Evolutionary conservation across 2,888 invertebrate species (phyloP), one percentile per base, ranked within the genome.

Genomic region (Xanthorhoe designata): DNA sequence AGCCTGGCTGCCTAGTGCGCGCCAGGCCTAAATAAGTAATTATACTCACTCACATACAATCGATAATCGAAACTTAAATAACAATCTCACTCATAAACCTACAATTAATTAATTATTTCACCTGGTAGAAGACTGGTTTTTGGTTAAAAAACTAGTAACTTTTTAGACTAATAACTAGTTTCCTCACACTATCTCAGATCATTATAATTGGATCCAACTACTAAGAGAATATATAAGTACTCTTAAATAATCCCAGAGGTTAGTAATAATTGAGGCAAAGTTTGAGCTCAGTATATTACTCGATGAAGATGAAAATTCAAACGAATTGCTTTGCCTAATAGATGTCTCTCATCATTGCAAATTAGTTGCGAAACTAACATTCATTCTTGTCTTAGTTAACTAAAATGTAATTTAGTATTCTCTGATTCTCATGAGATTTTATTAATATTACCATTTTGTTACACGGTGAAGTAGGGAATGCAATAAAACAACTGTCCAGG

Each of bases 361-460:
- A 82, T 83, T 80, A 77, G 76, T 81, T 80, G 66, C 49, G 66
- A 69, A 79, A 78, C 77, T 78, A 69, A 68, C 74, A 78, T 80
- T 65, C 1, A 75, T 38, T 38, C 35, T 38, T 6, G 35, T 38
- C 35, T 38, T 38, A 38, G 35, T 38, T 38, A 38, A 38, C 9
- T 38, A 9, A 38, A 38, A 38, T 10, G 8, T 38, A 9, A 38
- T 38, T 38, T 38, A 10, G 9, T 10, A 10, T 38, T 38, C 8
- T 8, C 10, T 10, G 8, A 10, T 10, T 38, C 35, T 38, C 35
- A 38, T 38, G 35, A 10, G 35, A 38, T 9, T 38, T 13, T 42
- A 3, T 13, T 13, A 42, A 42, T 9, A 35, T 35, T 35, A 35
- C 2, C 38, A 42, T 42, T 42, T 42, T 4, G 10, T 42, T 42